Percentiles rank a stretch among this genome's conserved stretches.
These are phyloP conservation scores for Molossus alvarezi DNA, from an alignment of 2,797 vertebrate genomes.

Conservation along the genomic window DNA sequence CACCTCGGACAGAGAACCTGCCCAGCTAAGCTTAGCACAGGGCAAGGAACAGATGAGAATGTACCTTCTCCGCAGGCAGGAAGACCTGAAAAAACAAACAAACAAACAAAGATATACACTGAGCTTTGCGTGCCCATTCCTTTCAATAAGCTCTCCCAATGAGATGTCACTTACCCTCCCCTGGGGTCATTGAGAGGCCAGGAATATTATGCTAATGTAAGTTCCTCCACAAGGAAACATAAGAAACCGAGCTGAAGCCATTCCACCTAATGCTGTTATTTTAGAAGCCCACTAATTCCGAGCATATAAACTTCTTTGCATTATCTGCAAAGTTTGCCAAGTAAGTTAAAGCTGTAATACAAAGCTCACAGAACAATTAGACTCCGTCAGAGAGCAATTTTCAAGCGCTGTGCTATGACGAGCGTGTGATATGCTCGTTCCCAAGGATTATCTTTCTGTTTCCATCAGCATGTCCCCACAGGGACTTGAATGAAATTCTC, in stretches of 20 bases:
- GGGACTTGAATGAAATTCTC: constrained; percentile 60
- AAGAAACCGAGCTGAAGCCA: background rate
- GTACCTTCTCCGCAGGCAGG: background rate
- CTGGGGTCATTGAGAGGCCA: background rate
- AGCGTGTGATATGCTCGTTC: background rate
- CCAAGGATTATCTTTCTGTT: constrained; percentile 29
- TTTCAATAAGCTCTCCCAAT: background rate
- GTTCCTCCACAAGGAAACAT: background rate
- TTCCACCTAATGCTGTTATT: background rate
- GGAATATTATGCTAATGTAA: background rate
- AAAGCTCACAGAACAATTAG: background rate
- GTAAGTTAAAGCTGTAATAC: background rate
- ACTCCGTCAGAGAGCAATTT: background rate
- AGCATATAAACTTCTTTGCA: background rate
- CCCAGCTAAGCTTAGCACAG: background rate
- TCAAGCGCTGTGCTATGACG: background rate
- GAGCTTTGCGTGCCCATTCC: background rate
- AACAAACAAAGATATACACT: background rate
- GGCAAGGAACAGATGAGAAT: background rate
- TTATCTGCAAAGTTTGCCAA: background rate
- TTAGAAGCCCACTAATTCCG: background rate
- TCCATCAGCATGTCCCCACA: background rate
- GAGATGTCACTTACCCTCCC: background rate
- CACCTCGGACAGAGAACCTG: background rate
- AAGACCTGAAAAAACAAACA: background rate